A percentile compares a stretch with the other conserved stretches of the same genome.
Evolutionary conservation across 2,888 invertebrate species (phyloP).

Genomic region (Spilarctia lutea): DNA sequence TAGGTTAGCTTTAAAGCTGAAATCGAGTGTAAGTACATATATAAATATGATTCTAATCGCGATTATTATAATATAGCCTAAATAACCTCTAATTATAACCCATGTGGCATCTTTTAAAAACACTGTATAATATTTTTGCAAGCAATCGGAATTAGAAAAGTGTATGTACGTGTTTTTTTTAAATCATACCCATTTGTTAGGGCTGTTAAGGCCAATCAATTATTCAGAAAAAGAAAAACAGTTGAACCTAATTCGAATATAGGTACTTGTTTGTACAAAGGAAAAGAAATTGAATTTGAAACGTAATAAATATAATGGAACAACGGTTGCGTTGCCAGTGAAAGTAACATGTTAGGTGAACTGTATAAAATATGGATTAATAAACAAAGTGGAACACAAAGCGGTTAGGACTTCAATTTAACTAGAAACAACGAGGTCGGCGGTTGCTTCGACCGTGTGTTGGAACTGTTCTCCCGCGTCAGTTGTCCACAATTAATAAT

Average conservation of each 20-base stretch:
- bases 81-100: no score
- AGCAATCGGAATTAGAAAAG: neutral
- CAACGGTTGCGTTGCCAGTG: slow-evolving; percentile 28
- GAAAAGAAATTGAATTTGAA: neutral
- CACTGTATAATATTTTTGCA: no score
- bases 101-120: no score
- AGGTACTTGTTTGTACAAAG: neutral
- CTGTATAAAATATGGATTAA: slow-evolving; percentile 60
- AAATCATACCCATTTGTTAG: neutral
- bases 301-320: slow-evolving; percentile 21
- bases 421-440: slow-evolving; percentile 67
- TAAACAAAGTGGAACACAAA: slow-evolving; percentile 61
- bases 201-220: neutral
- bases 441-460: slow-evolving; percentile 53
- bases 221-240: neutral
- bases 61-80: neutral
- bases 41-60: neutral
- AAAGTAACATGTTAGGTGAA: slow-evolving; percentile 43
- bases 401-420: slow-evolving; percentile 69
- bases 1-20: neutral
- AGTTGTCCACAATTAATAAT: slow-evolving; percentile 84
- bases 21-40: no score
- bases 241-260: neutral
- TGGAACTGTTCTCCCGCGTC: slow-evolving; percentile 70
- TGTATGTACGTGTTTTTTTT: neutral